These are phyloP conservation scores for Drosophila truncata DNA, from an alignment of 1,140 invertebrate genomes.

Conservation along the genomic window DNA sequence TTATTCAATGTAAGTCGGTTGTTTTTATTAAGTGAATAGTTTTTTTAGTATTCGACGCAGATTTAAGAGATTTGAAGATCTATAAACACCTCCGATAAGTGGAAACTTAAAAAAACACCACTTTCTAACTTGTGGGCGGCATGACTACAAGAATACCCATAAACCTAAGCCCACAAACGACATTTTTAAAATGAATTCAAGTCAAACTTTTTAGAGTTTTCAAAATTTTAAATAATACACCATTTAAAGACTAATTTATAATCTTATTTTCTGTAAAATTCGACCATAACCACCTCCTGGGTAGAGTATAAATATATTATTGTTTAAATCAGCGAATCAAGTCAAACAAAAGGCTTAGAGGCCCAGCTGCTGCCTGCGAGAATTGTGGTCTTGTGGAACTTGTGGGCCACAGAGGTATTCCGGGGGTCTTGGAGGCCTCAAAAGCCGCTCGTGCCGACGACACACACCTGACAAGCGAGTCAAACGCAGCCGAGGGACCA, in stretches of 20 bases:
- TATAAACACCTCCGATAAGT: not conserved
- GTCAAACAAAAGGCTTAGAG: slow-evolving; percentile 31
- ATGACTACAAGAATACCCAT: not conserved
- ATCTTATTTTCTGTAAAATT: not conserved
- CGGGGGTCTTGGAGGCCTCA: slow-evolving; percentile 15
- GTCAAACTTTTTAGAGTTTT: not conserved
- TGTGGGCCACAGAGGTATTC: slow-evolving; percentile 1
- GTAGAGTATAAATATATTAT: slow-evolving; percentile 49
- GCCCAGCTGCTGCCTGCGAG: slow-evolving; percentile 45
- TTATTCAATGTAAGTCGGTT: too few species aligned
- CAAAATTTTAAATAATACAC: not conserved
- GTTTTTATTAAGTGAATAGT: too few species aligned
- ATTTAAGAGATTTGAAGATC: too few species aligned
- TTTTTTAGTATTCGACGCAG: too few species aligned
- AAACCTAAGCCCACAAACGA: not conserved
- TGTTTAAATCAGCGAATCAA: slow-evolving; percentile 44
- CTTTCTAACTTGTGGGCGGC: not conserved
- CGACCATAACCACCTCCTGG: slow-evolving; percentile 1
- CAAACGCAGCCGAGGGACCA: slow-evolving; percentile 39
- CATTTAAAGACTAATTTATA: not conserved
- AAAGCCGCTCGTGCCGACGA: slow-evolving; percentile 71
- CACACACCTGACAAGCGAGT: slow-evolving; percentile 64
- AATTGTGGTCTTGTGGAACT: slow-evolving; percentile 25
- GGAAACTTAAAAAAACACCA: not conserved
- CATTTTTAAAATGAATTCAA: not conserved